Percentiles rank a stretch among this genome's conserved stretches.
Conservation (phyloP, 2,113 vertebrate species). For the Phyllopteryx taeniolatus region DNA sequence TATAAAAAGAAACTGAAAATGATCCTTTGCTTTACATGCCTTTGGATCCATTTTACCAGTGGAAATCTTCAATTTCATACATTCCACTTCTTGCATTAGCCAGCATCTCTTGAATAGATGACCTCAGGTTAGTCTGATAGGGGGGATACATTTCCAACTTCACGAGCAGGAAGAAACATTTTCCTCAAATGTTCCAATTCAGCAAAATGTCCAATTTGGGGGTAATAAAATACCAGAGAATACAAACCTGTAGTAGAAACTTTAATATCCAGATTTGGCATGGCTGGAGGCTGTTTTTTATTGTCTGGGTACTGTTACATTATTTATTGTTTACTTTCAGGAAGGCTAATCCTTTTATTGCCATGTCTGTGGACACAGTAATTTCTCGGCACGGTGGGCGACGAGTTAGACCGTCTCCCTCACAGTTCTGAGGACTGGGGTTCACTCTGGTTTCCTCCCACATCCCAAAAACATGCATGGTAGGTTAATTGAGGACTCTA, state of each 20-base stretch:
- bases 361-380: constrained; percentile 21
- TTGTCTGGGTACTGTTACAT: constrained; percentile 34
- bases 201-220: constrained; percentile 18
- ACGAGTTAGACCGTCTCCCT: too few species aligned
- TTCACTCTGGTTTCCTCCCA: too few species aligned
- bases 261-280: constrained; percentile 36
- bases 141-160: constrained; percentile 18
- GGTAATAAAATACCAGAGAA: background rate
- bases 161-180: background rate
- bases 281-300: constrained; percentile 21
- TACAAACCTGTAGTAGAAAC: constrained; percentile 23
- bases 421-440: too few species aligned
- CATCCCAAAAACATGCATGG: too few species aligned
- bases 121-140: constrained; percentile 18
- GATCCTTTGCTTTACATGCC: background rate
- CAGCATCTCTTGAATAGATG: constrained; percentile 26
- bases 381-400: too few species aligned
- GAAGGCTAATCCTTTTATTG: constrained; percentile 13
- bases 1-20: constrained; percentile 1
- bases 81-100: constrained; percentile 31
- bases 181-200: constrained; percentile 8
- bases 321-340: background rate
- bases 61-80: constrained; percentile 37
- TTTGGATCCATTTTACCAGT: constrained; percentile 12
- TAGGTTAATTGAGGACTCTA: too few species aligned